phyloP scores from a whole-genome alignment of 2,888 invertebrate genomes.

The Brachyptera risi region DNA sequence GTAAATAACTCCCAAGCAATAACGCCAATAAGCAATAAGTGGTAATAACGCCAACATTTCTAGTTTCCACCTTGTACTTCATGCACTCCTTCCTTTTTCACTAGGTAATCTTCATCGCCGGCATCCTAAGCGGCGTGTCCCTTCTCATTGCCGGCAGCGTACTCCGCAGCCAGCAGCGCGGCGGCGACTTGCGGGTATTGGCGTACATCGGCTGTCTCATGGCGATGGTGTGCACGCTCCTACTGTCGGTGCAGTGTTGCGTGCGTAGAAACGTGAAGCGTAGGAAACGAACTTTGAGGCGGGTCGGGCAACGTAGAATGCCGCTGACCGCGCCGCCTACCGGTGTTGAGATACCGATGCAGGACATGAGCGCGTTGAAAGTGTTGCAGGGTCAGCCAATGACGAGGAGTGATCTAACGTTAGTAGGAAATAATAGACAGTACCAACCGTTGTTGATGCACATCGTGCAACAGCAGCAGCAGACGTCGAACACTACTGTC shows the following conservation, averaged over 20 bases:
- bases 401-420: neutral
- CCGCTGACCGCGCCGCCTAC: neutral
- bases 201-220: conserved; percentile 63
- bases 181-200: conserved; percentile 60
- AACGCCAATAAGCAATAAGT: no score
- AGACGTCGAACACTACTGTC: neutral
- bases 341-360: conserved; percentile 17
- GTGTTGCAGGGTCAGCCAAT: conserved; percentile 3
- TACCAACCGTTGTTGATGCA: conserved; percentile 28
- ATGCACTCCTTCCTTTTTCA: no score
- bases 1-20: no score
- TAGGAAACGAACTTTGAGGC: conserved; percentile 47
- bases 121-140: conserved; percentile 61
- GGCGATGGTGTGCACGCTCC: conserved; percentile 57
- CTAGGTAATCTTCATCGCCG: conserved; percentile 63
- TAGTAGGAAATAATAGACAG: no score
- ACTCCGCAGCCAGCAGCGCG: conserved; percentile 56
- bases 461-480: conserved; percentile 28
- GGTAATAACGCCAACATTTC: no score
- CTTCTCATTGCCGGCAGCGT: conserved; percentile 63
- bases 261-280: conserved; percentile 47
- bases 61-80: no score
- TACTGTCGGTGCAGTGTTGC: conserved; percentile 61
- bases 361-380: conserved; percentile 9
- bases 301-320: neutral